Percentiles rank a stretch among this genome's conserved stretches.
Conservation (phyloP, 2,888 invertebrate species). For the Adineta ricciae region DNA sequence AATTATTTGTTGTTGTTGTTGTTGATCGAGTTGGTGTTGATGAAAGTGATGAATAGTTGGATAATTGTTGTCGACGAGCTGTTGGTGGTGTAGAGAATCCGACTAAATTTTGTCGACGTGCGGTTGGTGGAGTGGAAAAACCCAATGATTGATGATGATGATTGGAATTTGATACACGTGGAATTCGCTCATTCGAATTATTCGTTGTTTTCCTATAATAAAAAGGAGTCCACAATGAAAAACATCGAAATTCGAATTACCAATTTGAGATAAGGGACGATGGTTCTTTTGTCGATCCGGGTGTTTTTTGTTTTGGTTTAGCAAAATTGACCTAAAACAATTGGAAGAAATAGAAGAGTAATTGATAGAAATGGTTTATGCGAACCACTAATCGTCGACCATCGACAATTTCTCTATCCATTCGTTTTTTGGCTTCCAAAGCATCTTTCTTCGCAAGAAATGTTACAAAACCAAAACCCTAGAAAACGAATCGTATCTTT, state of each 20-base stretch:
- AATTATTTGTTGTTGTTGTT: background rate
- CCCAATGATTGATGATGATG: background rate
- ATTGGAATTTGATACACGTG: background rate
- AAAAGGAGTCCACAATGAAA: too few species aligned
- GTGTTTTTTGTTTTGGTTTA: slow-evolving; percentile 1
- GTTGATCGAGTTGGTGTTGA: background rate
- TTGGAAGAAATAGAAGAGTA: background rate
- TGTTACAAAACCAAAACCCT: background rate
- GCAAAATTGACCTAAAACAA: background rate
- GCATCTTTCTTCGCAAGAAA: background rate
- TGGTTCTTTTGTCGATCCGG: background rate
- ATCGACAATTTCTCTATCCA: background rate
- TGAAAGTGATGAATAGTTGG: background rate
- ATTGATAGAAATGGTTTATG: background rate
- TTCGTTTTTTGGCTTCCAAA: background rate
- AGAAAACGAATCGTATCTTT: background rate
- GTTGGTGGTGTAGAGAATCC: background rate
- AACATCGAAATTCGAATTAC: background rate
- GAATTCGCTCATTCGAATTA: background rate
- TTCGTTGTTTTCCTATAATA: background rate
- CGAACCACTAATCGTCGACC: background rate
- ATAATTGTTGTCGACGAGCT: background rate
- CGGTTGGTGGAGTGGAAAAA: background rate
- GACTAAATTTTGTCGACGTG: background rate
- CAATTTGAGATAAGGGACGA: background rate